phyloP scores from a whole-genome alignment of 2,888 invertebrate genomes.

The Scaptodrosophila latifasciaeformis region DNA sequence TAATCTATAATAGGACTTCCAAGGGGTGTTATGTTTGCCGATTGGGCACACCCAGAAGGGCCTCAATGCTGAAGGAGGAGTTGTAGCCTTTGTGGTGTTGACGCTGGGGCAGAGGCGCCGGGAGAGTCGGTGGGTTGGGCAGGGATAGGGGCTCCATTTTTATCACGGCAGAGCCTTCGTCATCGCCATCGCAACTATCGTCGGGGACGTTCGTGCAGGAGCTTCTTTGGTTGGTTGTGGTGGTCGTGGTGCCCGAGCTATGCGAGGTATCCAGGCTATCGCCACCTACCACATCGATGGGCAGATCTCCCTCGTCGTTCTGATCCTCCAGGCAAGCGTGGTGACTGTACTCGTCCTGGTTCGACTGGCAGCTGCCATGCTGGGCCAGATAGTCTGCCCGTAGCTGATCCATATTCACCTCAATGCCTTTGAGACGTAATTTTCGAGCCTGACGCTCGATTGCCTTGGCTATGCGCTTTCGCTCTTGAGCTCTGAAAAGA shows the following conservation, averaged over 20 bases:
- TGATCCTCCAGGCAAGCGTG: slow-evolving; percentile 66
- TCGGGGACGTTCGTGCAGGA: slow-evolving; percentile 13
- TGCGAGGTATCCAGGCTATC: slow-evolving; percentile 76
- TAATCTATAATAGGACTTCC: too few species aligned
- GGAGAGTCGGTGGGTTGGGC: slow-evolving; percentile 9
- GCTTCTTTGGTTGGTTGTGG: slow-evolving; percentile 32
- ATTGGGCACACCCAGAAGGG: slow-evolving; percentile 83
- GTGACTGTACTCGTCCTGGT: slow-evolving; percentile 73
- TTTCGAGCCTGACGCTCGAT: slow-evolving; percentile 93
- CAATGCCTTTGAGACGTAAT: slow-evolving; percentile 89
- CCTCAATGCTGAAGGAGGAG: slow-evolving; percentile 89
- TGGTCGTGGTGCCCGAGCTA: slow-evolving; percentile 29
- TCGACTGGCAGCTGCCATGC: slow-evolving; percentile 73
- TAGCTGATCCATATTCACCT: slow-evolving; percentile 87
- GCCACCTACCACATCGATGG: slow-evolving; percentile 88
- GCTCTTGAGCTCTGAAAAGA: slow-evolving; percentile 81
- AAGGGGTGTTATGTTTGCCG: slow-evolving; percentile 42
- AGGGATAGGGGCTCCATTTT: slow-evolving; percentile 64
- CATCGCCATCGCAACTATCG: slow-evolving; percentile 27
- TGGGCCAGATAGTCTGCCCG: slow-evolving; percentile 87
- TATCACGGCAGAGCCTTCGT: slow-evolving; percentile 31
- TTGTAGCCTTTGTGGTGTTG: slow-evolving; percentile 62
- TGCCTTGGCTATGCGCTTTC: slow-evolving; percentile 91
- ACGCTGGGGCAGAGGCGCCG: not conserved
- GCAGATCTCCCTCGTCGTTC: slow-evolving; percentile 79